Evolutionary conservation across 2,797 vertebrate genomes (phyloP), one percentile per base, ranked within the genome.

Genomic region (Dallia pectoralis): DNA sequence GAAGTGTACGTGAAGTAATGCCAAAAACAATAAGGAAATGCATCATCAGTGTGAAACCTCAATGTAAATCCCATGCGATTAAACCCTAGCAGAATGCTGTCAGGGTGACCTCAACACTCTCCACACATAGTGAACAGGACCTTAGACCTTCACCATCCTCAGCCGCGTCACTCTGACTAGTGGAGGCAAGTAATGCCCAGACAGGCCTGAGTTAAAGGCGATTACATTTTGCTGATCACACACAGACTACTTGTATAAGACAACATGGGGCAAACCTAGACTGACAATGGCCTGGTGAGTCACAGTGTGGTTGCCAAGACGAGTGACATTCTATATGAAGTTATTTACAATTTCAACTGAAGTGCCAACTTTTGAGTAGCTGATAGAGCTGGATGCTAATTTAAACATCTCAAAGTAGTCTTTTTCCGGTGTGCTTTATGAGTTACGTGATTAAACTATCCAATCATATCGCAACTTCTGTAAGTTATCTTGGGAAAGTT

Each of bases 171-270:
- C n/a, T 22, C 19, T 56, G 51, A 53, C 53, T 56, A 56, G n/a
- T 56, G 22, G 53, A 22, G 53, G 25, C 22, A 12, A 59, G 53
- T 59, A 59, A 59, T 59, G 22, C 53, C 53, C 53, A 22, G 11
- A 25, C 22, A 59, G 53, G 53, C 53, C 22, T 36, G 15, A n/a
- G 84, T 78, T 86, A 91, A 91, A 91, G 90, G 82, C 85, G 88
- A 92, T 93, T 92, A 93, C 72, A 71, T 89, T 91, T 85, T 88
- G 91, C 90, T 91, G 91, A 92, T 85, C 81, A 87, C 69, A 83
- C 87, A 84, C 87, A 89, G 87, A 91, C 92, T 90, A 92, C 79
- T 49, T 29, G 7, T 78, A 70, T 71, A 79, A 76, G 82, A 82
- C 85, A 77, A 76, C 61, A 51, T 12, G 33, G n/a, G 62, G 47